These are phyloP conservation scores for Drosophila baimaii DNA, from an alignment of 1,140 invertebrate species.

Conservation along the genomic window DNA sequence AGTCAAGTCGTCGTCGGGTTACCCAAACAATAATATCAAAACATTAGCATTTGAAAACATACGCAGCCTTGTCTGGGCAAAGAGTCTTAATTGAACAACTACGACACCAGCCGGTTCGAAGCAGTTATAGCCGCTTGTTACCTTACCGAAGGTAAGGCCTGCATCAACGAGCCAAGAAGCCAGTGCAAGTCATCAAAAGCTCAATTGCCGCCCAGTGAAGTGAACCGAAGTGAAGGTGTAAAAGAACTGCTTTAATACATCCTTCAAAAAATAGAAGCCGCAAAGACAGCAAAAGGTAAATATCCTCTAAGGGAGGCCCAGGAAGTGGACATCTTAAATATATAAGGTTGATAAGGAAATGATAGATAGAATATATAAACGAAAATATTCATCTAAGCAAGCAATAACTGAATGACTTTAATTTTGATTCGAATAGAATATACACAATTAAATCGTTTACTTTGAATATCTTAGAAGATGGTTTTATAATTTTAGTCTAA, in stretches of 20 bases:
- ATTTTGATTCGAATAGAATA: no score
- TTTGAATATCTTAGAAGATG: no score
- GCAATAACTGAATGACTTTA: not conserved
- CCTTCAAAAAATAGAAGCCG: not conserved
- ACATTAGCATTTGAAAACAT: conserved; percentile 26
- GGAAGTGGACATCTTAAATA: not conserved
- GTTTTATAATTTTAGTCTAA: no score
- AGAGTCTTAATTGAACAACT: conserved; percentile 40
- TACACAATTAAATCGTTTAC: no score
- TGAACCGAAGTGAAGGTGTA: conserved; percentile 21
- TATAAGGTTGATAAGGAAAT: not conserved
- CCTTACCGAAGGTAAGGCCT: no score
- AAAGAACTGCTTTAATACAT: not conserved
- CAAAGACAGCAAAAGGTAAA: conserved; percentile 44
- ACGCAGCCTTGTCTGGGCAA: conserved; percentile 39
- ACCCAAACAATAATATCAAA: conserved; percentile 25
- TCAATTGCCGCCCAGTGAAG: conserved; percentile 36
- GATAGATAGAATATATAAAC: not conserved
- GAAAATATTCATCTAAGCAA: not conserved
- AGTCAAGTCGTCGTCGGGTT: not conserved
- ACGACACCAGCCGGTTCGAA: conserved; percentile 53
- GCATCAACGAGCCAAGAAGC: conserved; percentile 19
- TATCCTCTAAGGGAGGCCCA: not conserved
- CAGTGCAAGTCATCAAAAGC: conserved; percentile 44
- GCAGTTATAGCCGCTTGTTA: conserved; percentile 48